phyloP scores from a whole-genome alignment of 1,140 invertebrate species.

The Ericerus pela region DNA sequence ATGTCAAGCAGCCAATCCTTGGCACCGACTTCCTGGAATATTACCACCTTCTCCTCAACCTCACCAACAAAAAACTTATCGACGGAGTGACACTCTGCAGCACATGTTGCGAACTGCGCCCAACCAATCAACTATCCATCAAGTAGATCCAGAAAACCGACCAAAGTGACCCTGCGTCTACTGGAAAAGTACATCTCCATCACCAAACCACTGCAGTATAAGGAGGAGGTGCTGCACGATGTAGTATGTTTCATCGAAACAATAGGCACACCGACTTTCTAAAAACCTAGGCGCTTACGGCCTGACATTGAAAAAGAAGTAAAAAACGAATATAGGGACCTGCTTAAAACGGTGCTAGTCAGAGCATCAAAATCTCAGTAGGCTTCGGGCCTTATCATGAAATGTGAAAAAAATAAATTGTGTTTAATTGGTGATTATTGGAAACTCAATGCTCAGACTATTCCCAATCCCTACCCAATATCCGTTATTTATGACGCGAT shows the following conservation, averaged over 20 bases:
- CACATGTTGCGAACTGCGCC: background rate
- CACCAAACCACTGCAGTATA: background rate
- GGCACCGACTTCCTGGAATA: background rate
- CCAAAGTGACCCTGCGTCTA: no score
- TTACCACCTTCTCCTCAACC: background rate
- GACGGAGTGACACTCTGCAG: background rate
- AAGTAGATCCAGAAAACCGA: background rate
- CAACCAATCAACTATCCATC: background rate
- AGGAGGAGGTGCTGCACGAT: background rate
- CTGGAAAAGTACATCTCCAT: background rate
- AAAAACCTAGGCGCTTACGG: background rate
- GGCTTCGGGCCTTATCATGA: slow-evolving; percentile 33
- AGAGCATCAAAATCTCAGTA: slow-evolving; percentile 28
- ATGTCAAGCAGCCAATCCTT: background rate
- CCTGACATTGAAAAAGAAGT: background rate
- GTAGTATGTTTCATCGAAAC: slow-evolving; percentile 26
- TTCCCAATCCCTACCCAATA: background rate
- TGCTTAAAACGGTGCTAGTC: slow-evolving; percentile 25
- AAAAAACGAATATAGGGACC: slow-evolving; percentile 23
- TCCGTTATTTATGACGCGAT: background rate
- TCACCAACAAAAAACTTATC: background rate
- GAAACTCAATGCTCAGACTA: slow-evolving; percentile 26
- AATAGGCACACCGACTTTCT: slow-evolving; percentile 20
- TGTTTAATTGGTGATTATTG: slow-evolving; percentile 28
- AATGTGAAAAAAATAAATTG: slow-evolving; percentile 32